Percentiles rank a stretch among this genome's conserved stretches.
Conservation (phyloP, 2,113 vertebrate genomes). For the Myxocyprinus asiaticus region DNA sequence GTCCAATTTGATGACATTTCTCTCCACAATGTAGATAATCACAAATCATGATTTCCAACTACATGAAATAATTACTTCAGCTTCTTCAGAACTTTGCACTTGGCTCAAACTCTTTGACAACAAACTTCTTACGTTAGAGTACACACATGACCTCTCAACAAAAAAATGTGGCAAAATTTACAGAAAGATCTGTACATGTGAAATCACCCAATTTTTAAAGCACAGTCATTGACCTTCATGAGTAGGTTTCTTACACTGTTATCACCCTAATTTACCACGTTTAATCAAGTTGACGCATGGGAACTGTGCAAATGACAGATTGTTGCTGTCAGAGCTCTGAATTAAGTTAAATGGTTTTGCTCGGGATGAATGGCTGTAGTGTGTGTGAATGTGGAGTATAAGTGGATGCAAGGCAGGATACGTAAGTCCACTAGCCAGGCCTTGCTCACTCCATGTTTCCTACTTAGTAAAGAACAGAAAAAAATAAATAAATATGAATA, state of each 20-base stretch:
- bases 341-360: constrained; percentile 34
- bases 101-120: too few relatives aligned
- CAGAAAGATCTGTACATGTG: too few relatives aligned
- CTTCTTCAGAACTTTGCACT: too few relatives aligned
- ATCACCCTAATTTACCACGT: constrained; percentile 6
- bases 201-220: too few relatives aligned
- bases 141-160: too few relatives aligned
- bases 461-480: neutral
- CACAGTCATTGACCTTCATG: constrained; percentile 27
- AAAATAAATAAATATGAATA: constrained; percentile 10
- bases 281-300: neutral
- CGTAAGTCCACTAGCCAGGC: neutral
- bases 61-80: too few relatives aligned
- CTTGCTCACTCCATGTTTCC: neutral
- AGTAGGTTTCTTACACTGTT: neutral
- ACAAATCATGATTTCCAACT: too few relatives aligned
- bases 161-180: too few relatives aligned
- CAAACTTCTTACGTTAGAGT: too few relatives aligned
- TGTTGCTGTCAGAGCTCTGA: constrained; percentile 45
- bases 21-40: too few relatives aligned
- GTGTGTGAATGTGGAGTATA: neutral
- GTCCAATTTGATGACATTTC: too few relatives aligned
- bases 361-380: neutral
- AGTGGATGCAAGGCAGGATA: neutral
- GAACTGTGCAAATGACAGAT: constrained; percentile 30